These are phyloP conservation scores for Thymelicus lineola DNA, from an alignment of 2,888 invertebrate species.

Conservation along the genomic window DNA sequence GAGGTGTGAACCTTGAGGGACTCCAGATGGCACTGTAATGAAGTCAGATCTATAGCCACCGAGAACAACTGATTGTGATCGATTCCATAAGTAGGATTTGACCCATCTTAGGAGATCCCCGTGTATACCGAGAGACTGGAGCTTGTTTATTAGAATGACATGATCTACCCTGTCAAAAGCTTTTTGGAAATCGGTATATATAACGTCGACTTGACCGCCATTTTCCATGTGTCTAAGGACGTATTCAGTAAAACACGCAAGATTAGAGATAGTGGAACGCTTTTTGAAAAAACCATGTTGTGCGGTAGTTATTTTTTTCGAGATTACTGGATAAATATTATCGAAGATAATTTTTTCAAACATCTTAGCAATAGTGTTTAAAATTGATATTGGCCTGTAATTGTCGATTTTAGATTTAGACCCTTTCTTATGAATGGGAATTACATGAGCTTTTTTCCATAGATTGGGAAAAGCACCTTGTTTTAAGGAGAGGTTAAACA, in stretches of 20 bases:
- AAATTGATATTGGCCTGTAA: too few relatives aligned
- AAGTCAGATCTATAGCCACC: slow-evolving; percentile 38
- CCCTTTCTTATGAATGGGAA: too few relatives aligned
- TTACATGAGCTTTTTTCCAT: too few relatives aligned
- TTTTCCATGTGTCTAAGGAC: slow-evolving; percentile 30
- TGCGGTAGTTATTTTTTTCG: not conserved
- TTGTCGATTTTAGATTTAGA: too few relatives aligned
- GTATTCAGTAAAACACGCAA: slow-evolving; percentile 11
- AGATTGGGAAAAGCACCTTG: too few relatives aligned
- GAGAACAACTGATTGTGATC: slow-evolving; percentile 26
- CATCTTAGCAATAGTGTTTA: too few relatives aligned
- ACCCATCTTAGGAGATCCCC: slow-evolving; percentile 40
- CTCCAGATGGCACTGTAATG: slow-evolving; percentile 7
- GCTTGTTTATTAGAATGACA: slow-evolving; percentile 30
- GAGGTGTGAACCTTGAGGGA: slow-evolving; percentile 5
- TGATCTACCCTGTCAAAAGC: slow-evolving; percentile 35
- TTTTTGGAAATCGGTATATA: slow-evolving; percentile 27
- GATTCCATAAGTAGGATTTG: slow-evolving; percentile 32
- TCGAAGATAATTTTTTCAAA: too few relatives aligned
- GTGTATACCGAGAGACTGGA: slow-evolving; percentile 35
- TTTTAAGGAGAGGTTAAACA: too few relatives aligned
- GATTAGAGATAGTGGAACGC: slow-evolving; percentile 20
- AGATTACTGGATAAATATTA: too few relatives aligned
- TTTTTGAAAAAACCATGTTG: slow-evolving; percentile 34
- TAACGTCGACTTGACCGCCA: slow-evolving; percentile 38